phyloP scores from a whole-genome alignment of 2,113 vertebrate species.

The Rhodinocichla rosea region DNA sequence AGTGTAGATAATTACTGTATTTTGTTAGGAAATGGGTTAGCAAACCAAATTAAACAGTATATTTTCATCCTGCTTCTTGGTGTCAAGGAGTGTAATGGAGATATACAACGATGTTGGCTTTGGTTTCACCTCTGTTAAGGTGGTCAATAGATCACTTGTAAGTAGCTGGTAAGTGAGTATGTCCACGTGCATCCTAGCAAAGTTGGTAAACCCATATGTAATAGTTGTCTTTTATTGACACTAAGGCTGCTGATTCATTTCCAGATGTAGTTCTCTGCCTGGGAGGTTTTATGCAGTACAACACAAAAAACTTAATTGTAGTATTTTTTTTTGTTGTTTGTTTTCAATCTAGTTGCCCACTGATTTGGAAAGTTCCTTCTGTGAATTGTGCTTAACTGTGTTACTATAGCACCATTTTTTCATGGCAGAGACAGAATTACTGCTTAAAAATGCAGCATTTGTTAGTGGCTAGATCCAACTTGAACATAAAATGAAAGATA shows the following conservation, averaged over 20 bases:
- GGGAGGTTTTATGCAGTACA: neutral
- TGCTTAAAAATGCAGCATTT: neutral
- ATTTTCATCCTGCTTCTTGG: neutral
- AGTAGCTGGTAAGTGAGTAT: neutral
- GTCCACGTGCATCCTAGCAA: neutral
- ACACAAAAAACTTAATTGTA: neutral
- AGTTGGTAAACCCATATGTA: neutral
- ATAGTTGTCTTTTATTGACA: neutral
- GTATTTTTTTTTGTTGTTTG: neutral
- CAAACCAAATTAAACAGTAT: neutral
- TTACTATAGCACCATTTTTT: neutral
- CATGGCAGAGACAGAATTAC: neutral
- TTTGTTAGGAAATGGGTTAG: neutral
- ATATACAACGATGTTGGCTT: neutral
- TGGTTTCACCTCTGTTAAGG: neutral
- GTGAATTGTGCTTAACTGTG: neutral
- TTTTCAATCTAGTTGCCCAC: neutral
- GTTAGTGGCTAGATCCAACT: neutral
- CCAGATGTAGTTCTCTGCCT: neutral
- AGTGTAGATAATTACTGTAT: neutral
- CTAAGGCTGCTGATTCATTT: neutral
- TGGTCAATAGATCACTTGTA: neutral
- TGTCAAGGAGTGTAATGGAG: neutral
- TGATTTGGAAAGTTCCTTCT: neutral
- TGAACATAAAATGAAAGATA: neutral